A percentile compares a stretch with the other conserved stretches of the same genome.
phyloP scores from a whole-genome alignment of 2,797 vertebrate species.

The Holocentrus rufus region DNA sequence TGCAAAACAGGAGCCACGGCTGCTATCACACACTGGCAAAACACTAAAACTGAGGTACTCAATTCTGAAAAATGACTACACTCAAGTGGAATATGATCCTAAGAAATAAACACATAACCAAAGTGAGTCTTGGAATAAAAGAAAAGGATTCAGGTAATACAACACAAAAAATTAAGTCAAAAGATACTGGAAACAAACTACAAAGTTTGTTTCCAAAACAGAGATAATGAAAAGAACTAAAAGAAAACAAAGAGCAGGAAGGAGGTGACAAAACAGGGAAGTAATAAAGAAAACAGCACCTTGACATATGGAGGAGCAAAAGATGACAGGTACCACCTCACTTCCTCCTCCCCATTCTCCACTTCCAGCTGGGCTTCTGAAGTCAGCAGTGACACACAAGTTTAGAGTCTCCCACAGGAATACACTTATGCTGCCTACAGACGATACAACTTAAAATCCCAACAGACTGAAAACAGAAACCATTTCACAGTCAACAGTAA shows the following conservation, averaged over 20 bases:
- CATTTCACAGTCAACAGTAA: background rate
- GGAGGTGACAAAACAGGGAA: slow-evolving; percentile 21
- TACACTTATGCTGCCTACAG: slow-evolving; percentile 1
- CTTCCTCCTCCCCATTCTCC: slow-evolving; percentile 85
- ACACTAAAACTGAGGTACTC: background rate
- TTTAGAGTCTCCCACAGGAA: slow-evolving; percentile 24
- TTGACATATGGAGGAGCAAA: slow-evolving; percentile 95
- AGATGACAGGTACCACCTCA: slow-evolving; percentile 93
- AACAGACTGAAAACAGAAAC: background rate
- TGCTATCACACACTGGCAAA: slow-evolving; percentile 3
- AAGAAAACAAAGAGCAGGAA: slow-evolving; percentile 17
- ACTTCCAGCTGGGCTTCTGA: slow-evolving; percentile 89
- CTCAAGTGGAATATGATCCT: background rate
- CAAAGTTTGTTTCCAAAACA: slow-evolving; percentile 1
- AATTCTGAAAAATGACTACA: background rate
- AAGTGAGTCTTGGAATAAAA: background rate
- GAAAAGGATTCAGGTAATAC: background rate
- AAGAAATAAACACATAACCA: slow-evolving; percentile 3
- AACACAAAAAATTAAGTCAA: background rate
- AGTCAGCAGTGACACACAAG: slow-evolving; percentile 27
- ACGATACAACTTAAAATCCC: slow-evolving; percentile 6
- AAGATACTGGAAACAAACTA: background rate
- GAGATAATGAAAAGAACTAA: slow-evolving; percentile 2
- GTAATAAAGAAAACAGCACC: slow-evolving; percentile 76
- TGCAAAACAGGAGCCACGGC: background rate